Percentiles rank a stretch among this genome's conserved stretches.
phyloP scores from a whole-genome alignment of 2,888 invertebrate genomes.

The Orchesellides sinensis region DNA sequence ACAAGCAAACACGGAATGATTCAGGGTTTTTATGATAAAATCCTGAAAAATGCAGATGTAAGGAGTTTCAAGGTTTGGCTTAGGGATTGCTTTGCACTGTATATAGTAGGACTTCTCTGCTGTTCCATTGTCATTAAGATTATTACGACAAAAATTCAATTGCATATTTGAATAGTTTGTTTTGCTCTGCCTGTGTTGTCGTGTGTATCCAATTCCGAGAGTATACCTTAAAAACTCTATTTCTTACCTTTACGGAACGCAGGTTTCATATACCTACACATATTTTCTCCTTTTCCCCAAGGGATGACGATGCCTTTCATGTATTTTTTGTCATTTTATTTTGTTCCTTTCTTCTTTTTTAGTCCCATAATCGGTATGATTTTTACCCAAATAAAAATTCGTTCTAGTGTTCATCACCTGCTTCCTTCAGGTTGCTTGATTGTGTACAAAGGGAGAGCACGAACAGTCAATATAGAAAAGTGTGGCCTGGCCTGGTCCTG shows the following conservation, averaged over 20 bases:
- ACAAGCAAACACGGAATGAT: background rate
- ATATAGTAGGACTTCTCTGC: background rate
- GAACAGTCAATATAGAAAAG: too few relatives aligned
- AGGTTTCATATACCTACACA: background rate
- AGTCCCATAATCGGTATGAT: slow-evolving; percentile 72
- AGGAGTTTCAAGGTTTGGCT: slow-evolving; percentile 24
- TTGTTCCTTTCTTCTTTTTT: slow-evolving; percentile 50
- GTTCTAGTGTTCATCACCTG: slow-evolving; percentile 75
- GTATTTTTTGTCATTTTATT: slow-evolving; percentile 55
- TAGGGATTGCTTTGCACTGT: background rate
- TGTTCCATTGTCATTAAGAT: slow-evolving; percentile 15
- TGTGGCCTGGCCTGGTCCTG: too few relatives aligned
- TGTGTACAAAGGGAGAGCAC: too few relatives aligned
- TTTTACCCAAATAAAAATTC: slow-evolving; percentile 75
- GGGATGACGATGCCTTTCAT: slow-evolving; percentile 32
- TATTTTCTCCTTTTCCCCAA: slow-evolving; percentile 3
- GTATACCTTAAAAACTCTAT: background rate
- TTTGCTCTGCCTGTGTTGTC: slow-evolving; percentile 27
- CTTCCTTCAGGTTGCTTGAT: slow-evolving; percentile 61
- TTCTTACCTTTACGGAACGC: background rate
- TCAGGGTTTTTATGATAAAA: slow-evolving; percentile 40
- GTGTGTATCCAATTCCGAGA: slow-evolving; percentile 45
- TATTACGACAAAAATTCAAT: slow-evolving; percentile 8
- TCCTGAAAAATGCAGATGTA: slow-evolving; percentile 66
- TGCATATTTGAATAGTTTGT: slow-evolving; percentile 23